phyloP scores from a whole-genome alignment of 2,113 vertebrate species.

The Ginglymostoma cirratum region DNA sequence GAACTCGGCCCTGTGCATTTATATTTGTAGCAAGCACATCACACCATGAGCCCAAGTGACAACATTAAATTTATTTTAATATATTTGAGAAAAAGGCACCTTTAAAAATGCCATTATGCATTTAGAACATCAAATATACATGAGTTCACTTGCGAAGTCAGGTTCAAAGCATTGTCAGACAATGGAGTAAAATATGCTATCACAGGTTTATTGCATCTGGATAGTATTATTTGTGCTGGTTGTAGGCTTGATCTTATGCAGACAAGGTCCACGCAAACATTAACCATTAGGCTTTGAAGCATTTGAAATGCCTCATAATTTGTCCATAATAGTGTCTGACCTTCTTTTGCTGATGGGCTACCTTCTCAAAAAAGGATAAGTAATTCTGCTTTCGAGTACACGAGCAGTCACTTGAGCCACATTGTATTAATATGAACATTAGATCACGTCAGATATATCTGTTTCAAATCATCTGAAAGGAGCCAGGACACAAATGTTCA shows the following conservation, averaged over 20 bases:
- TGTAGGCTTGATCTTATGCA: slow-evolving; percentile 9
- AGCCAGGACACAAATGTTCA: not conserved
- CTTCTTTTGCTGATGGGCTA: not conserved
- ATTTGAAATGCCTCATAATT: not conserved
- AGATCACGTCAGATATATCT: not conserved
- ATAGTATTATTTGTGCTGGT: slow-evolving; percentile 4
- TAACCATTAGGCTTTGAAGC: not conserved
- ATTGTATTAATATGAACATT: not conserved
- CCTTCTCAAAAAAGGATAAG: not conserved
- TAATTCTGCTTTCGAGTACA: not conserved
- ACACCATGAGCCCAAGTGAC: too few species aligned
- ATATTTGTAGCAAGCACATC: too few species aligned
- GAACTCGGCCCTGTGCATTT: too few species aligned
- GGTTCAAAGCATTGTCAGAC: not conserved
- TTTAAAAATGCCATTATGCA: not conserved
- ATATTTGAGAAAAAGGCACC: not conserved
- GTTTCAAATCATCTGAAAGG: not conserved
- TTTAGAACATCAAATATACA: not conserved
- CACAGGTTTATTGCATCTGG: not conserved
- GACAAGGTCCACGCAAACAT: not conserved
- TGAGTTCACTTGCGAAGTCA: not conserved
- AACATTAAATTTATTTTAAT: not conserved
- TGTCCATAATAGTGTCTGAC: slow-evolving; percentile 10
- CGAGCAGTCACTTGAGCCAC: not conserved
- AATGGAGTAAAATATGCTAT: not conserved